These are phyloP conservation scores for Harpagoxenus sublaevis DNA, from an alignment of 2,888 invertebrate genomes.

Conservation along the genomic window DNA sequence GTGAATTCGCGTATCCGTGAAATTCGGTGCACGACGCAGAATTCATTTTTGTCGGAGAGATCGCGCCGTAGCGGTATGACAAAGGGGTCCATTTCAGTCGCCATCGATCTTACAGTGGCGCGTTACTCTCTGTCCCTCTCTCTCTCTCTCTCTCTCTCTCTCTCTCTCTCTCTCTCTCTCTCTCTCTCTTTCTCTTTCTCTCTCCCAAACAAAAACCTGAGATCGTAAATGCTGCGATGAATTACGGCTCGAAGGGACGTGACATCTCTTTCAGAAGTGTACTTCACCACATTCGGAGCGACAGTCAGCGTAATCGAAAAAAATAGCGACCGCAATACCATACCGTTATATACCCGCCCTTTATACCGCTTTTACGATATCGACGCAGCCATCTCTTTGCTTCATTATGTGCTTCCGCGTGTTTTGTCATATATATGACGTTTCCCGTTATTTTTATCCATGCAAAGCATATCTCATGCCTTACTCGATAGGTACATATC, in stretches of 20 bases:
- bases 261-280: constrained; percentile 56
- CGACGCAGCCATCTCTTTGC: constrained; percentile 20
- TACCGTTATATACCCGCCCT: not conserved
- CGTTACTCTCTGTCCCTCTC: constrained; percentile 41
- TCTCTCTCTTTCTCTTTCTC: not conserved
- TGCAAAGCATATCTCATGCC: not conserved
- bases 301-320: constrained; percentile 52
- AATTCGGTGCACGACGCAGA: constrained; percentile 41
- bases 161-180: not conserved
- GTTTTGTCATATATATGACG: not conserved
- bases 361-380: constrained; percentile 22
- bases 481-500: not conserved
- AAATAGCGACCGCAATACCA: constrained; percentile 52
- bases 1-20: constrained; percentile 34
- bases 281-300: constrained; percentile 41
- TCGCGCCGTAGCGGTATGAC: constrained; percentile 58
- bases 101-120: constrained; percentile 62
- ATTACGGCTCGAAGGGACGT: constrained; percentile 53
- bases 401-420: constrained; percentile 32
- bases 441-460: constrained; percentile 25
- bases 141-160: not conserved
- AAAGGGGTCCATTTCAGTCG: constrained; percentile 57
- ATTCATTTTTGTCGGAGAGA: constrained; percentile 52
- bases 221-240: constrained; percentile 64
- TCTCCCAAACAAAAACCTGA: constrained; percentile 29